Evolutionary conservation across 2,888 invertebrate species (phyloP).

Genomic region (Atethmia centrago): DNA sequence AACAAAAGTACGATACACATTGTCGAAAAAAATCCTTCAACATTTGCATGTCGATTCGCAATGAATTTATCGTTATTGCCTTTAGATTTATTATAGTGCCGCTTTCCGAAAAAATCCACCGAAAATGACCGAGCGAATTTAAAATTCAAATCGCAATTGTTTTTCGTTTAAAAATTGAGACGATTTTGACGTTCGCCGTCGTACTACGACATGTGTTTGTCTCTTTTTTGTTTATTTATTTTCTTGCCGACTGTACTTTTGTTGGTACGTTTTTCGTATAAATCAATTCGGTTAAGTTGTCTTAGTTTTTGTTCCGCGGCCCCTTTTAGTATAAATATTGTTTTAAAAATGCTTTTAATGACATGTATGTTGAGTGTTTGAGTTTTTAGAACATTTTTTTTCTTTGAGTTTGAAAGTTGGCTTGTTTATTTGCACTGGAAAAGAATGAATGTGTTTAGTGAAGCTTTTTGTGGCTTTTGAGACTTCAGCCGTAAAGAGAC

Average conservation of each 20-base stretch:
- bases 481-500: not conserved
- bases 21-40: constrained; percentile 86
- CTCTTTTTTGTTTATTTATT: constrained; percentile 58
- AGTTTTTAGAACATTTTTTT: constrained; percentile 58
- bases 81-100: constrained; percentile 86
- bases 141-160: constrained; percentile 89
- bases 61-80: constrained; percentile 91
- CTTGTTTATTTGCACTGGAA: constrained; percentile 53
- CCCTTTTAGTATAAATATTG: constrained; percentile 76
- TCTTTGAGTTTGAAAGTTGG: constrained; percentile 48
- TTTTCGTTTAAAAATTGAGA: constrained; percentile 88
- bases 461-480: constrained; percentile 23
- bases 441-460: constrained; percentile 29
- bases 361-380: constrained; percentile 76
- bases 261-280: constrained; percentile 66
- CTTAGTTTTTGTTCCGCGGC: constrained; percentile 77
- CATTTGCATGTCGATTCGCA: constrained; percentile 91
- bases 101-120: constrained; percentile 86
- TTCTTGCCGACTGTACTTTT: constrained; percentile 69
- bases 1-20: constrained; percentile 82
- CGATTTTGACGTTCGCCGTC: constrained; percentile 88
- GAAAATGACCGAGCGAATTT: constrained; percentile 88
- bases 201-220: constrained; percentile 81
- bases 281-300: constrained; percentile 83
- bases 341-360: constrained; percentile 83